These are phyloP conservation scores for Otis tarda DNA, from an alignment of 2,113 vertebrate species.

Conservation along the genomic window DNA sequence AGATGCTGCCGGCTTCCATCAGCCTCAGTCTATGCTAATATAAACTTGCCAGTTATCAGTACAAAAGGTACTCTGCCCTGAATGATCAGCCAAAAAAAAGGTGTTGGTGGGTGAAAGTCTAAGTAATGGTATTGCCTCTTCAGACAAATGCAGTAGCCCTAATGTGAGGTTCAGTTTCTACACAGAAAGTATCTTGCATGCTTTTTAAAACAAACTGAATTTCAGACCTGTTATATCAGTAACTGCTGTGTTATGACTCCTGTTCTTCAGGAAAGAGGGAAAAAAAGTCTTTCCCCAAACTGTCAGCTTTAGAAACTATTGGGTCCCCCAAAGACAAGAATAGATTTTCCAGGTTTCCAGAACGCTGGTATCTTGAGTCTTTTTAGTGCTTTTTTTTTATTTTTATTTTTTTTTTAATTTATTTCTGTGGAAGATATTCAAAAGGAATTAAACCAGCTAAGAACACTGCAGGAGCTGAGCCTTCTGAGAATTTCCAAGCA, in stretches of 20 bases:
- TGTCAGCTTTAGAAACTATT: background rate
- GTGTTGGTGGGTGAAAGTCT: background rate
- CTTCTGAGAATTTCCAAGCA: background rate
- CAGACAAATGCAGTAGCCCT: background rate
- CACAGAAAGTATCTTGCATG: background rate
- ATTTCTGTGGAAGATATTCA: background rate
- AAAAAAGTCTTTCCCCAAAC: background rate
- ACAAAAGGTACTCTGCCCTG: background rate
- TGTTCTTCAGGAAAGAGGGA: background rate
- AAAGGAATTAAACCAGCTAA: background rate
- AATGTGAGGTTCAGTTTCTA: background rate
- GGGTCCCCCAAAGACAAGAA: background rate
- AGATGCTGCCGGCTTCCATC: background rate
- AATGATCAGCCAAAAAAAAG: background rate
- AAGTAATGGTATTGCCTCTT: background rate
- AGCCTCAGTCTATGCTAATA: background rate
- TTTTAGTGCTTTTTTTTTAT: background rate
- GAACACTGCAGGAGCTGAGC: background rate
- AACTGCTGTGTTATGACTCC: background rate
- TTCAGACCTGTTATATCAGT: background rate
- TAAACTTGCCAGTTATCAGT: background rate
- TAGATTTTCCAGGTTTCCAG: background rate
- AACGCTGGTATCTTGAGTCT: background rate
- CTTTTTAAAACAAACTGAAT: background rate
- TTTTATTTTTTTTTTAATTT: background rate